Evolutionary conservation across 2,113 vertebrate species (phyloP).

Genomic region (Procapra przewalskii): DNA sequence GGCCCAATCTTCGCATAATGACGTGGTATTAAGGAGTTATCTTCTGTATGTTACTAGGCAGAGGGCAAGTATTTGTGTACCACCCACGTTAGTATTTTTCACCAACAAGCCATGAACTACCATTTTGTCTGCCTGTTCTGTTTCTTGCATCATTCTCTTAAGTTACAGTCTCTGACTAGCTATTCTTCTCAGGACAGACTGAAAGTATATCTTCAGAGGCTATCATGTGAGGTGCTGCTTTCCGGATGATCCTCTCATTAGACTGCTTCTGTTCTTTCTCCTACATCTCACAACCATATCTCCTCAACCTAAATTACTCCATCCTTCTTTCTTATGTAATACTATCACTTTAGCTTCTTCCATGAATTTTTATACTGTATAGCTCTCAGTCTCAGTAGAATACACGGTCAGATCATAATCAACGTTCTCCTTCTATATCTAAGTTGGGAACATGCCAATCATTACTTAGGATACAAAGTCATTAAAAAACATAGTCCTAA

Average conservation of each 20-base stretch:
- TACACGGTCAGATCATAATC: not conserved
- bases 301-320: not conserved
- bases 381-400: not conserved
- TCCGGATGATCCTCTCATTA: not conserved
- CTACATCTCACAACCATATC: not conserved
- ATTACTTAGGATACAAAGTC: not conserved
- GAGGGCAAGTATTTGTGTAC: not conserved
- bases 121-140: not conserved
- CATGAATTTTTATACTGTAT: not conserved
- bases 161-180: not conserved
- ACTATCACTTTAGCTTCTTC: not conserved
- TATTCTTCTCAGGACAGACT: not conserved
- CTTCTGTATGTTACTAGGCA: not conserved
- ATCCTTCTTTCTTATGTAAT: not conserved
- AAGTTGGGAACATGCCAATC: not conserved
- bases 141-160: not conserved
- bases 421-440: not conserved
- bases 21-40: not conserved
- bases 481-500: constrained; percentile 6
- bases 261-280: not conserved
- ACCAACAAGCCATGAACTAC: not conserved
- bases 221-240: not conserved
- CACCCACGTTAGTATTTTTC: not conserved
- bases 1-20: not conserved
- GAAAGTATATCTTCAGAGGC: not conserved